Base-by-base conservation (phyloP, 2,888 invertebrate genomes). In the Melanchra persicariae region DNA sequence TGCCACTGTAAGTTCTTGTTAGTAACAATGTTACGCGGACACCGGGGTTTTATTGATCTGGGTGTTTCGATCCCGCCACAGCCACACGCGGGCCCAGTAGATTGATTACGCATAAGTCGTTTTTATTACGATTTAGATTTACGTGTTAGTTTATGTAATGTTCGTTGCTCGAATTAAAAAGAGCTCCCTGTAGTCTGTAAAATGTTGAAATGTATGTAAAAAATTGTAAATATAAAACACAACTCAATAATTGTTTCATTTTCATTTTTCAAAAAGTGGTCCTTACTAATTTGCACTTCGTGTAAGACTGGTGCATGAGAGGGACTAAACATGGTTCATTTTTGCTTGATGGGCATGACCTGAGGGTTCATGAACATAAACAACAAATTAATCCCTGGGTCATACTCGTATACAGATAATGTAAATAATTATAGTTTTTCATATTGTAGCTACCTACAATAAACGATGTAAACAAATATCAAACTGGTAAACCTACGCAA, bases 81-180 rank as follows among this genome's bases (percentile, higher is more conserved):
- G 88, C 88, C 85, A 87, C 90, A 85, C 87, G 91, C 91, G 92
- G 92, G 91, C 91, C 90, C 91, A 91, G 92, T 94, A 94, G 92
- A 93, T 93, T 92, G 92, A 93, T 93, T 93, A 92, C 90, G 91
- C 92, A 78, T 91, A 91, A 89, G 93, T 92, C 93, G 93, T 93
- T 95, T 95, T 95, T 95, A 95, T 95, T 95, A 93, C 95, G 91
- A 92, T 92, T 94, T 95, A 95, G 96, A 95, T 95, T 94, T 93
- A 96, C 92, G 94, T 96, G 95, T 95, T 95, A 95, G 95, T 94
- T 93, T 93, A 95, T 94, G 95, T 95, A 95, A 95, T 95, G 95
- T 95, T 95, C 96, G 95, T 95, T 94, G 96, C 95, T 96, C 95
- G 95, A 95, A 95, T 95, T 93, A 95, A 95, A 96, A 95, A 93